phyloP scores from a whole-genome alignment of 2,797 vertebrate species.

The Acanthopagrus latus region DNA sequence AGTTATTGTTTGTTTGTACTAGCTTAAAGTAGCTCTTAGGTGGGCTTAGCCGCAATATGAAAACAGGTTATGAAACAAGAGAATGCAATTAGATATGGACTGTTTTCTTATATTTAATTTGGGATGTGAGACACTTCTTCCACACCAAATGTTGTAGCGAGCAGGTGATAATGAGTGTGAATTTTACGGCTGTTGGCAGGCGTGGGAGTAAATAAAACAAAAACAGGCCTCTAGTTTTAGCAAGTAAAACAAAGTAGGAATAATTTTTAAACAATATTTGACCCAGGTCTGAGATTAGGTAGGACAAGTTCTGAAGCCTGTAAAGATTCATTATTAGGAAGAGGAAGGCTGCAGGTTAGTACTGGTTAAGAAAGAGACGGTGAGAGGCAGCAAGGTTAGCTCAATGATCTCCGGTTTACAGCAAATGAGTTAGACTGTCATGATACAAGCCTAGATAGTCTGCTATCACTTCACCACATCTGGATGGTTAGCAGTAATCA shows the following conservation, averaged over 20 bases:
- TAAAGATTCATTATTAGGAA: conserved; percentile 48
- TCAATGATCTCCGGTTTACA: conserved; percentile 32
- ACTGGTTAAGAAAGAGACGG: conserved; percentile 61
- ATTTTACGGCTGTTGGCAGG: not conserved
- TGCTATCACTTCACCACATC: conserved; percentile 7
- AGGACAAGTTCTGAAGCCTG: conserved; percentile 42
- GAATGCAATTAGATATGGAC: not conserved
- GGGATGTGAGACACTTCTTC: no score
- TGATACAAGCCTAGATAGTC: not conserved
- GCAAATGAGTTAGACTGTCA: conserved; percentile 13
- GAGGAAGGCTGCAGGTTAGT: conserved; percentile 71
- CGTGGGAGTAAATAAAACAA: not conserved
- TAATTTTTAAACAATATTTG: not conserved
- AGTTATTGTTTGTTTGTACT: not conserved
- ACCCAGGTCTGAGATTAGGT: conserved; percentile 64
- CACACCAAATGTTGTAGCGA: not conserved
- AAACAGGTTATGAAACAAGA: not conserved
- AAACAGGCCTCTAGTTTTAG: not conserved
- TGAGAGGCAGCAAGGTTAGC: conserved; percentile 62
- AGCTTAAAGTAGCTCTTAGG: not conserved
- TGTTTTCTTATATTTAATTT: not conserved
- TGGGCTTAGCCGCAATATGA: not conserved
- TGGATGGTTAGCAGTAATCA: conserved; percentile 6
- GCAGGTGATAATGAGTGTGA: not conserved
- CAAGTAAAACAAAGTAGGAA: not conserved